These are phyloP conservation scores for Margarornis squamiger DNA, from an alignment of 2,797 vertebrate species.

Conservation along the genomic window DNA sequence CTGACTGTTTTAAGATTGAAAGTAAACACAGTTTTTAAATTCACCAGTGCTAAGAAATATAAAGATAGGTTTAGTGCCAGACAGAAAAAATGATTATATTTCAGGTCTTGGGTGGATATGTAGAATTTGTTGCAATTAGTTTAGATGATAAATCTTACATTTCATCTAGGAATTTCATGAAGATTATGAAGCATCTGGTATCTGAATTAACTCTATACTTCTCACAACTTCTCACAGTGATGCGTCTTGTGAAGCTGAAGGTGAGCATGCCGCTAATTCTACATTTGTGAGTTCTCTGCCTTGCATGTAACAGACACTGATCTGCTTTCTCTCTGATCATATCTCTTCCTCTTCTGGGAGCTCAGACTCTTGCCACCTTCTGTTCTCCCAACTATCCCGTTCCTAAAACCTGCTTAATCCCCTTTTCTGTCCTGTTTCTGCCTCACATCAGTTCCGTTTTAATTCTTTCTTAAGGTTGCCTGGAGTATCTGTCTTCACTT, in stretches of 20 bases:
- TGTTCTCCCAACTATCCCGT: not conserved
- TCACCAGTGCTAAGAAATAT: not conserved
- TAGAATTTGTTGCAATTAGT: not conserved
- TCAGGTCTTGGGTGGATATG: not conserved
- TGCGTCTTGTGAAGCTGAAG: not conserved
- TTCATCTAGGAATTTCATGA: not conserved
- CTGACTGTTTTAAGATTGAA: conserved; percentile 28
- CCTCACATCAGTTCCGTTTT: not conserved
- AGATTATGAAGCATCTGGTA: conserved; percentile 1
- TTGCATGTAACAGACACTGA: not conserved
- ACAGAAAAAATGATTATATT: not conserved
- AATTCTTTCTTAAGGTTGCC: not conserved
- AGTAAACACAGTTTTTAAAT: not conserved
- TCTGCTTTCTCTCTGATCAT: not conserved
- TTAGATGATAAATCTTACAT: not conserved
- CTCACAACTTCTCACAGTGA: not conserved
- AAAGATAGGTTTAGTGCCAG: not conserved
- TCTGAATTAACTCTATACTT: not conserved
- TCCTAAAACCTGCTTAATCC: not conserved
- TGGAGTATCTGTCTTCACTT: not conserved
- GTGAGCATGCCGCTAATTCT: not conserved
- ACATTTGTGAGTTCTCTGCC: not conserved
- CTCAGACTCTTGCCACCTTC: not conserved
- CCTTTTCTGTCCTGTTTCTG: not conserved
- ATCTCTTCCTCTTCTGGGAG: not conserved